phyloP scores from a whole-genome alignment of 2,113 vertebrate genomes.

The Oreochromis aureus region DNA sequence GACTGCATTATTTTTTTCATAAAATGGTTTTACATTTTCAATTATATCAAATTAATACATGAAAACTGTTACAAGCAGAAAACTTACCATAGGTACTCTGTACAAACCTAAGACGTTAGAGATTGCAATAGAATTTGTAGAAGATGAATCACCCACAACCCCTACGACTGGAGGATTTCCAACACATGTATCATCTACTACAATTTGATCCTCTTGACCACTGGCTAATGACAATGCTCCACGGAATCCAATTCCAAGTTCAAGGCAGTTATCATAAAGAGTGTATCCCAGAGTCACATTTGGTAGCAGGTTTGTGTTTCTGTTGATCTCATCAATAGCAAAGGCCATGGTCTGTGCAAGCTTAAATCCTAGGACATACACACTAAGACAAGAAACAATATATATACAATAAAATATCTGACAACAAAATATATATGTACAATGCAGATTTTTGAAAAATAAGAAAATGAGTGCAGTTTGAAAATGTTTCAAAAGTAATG shows the following conservation, averaged over 20 bases:
- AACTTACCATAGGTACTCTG: no score
- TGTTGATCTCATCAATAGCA: background rate
- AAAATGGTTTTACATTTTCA: no score
- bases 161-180: no score
- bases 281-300: background rate
- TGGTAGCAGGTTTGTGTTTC: background rate
- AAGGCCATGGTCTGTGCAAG: accelerated
- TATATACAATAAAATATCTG: no score
- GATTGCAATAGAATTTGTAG: no score
- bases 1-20: no score
- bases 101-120: no score
- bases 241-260: background rate
- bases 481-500: accelerated
- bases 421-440: no score
- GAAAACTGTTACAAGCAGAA: no score
- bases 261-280: background rate
- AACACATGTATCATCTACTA: no score
- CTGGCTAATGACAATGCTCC: background rate
- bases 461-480: accelerated
- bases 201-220: background rate
- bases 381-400: background rate
- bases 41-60: no score
- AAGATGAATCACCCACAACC: accelerated
- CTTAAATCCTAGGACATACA: background rate
- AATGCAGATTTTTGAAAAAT: accelerated